These are phyloP conservation scores for Fissipunctia ypsillon DNA, from an alignment of 2,888 invertebrate species.

Conservation along the genomic window DNA sequence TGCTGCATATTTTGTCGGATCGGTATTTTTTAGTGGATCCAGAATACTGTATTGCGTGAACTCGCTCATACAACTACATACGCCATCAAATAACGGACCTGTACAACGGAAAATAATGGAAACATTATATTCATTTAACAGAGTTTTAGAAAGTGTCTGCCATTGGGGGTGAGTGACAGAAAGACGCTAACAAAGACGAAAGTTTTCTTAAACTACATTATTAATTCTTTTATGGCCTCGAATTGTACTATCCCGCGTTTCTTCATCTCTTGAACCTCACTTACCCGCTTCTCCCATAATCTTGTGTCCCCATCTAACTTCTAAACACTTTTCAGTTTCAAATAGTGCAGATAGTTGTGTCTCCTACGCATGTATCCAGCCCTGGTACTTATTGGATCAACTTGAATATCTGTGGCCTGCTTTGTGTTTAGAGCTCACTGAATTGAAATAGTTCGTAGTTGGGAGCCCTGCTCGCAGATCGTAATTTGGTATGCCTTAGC, in stretches of 20 bases:
- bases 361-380: constrained; percentile 44
- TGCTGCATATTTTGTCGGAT: no score
- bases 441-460: constrained; percentile 65
- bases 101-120: no score
- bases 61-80: no score
- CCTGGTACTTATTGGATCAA: constrained; percentile 44
- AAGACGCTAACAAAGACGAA: background rate
- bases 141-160: background rate
- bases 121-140: background rate
- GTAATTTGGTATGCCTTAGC: constrained; percentile 15
- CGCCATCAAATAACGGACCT: no score
- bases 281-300: background rate
- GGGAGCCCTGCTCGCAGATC: no score
- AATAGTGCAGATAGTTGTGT: constrained; percentile 72
- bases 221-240: background rate
- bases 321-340: constrained; percentile 70
- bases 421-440: constrained; percentile 47
- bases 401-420: constrained; percentile 56
- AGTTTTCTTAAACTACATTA: background rate
- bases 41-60: no score
- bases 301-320: constrained; percentile 22
- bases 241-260: background rate
- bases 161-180: background rate
- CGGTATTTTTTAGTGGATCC: no score
- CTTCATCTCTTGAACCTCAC: background rate